Evolutionary conservation across 2,888 invertebrate species (phyloP).

Genomic region (Frankliniella intonsa): DNA sequence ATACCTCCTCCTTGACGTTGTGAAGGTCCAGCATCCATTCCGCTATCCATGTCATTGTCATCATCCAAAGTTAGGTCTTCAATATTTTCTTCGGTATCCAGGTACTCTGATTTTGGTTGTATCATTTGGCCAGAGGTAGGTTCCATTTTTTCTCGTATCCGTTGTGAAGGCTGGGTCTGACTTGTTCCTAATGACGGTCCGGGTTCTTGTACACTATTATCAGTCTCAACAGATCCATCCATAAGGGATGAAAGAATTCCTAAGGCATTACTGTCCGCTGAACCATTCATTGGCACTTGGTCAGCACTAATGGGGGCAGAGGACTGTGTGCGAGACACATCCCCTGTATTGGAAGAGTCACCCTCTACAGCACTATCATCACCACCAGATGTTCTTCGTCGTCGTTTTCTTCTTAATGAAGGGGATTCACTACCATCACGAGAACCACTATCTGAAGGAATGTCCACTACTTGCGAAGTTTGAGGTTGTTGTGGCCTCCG

Average conservation of each 20-base stretch:
- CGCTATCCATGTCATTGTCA: slow-evolving; percentile 63
- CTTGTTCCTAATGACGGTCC: slow-evolving; percentile 26
- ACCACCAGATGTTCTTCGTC: slow-evolving; percentile 21
- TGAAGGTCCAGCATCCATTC: slow-evolving; percentile 67
- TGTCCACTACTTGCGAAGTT: slow-evolving; percentile 16
- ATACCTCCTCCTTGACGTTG: slow-evolving; percentile 39
- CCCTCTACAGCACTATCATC: background rate
- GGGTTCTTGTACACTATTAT: slow-evolving; percentile 22
- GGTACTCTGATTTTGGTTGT: slow-evolving; percentile 71
- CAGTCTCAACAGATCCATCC: slow-evolving; percentile 24
- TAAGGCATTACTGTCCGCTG: slow-evolving; percentile 17
- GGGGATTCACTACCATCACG: slow-evolving; percentile 22
- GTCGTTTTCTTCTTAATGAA: slow-evolving; percentile 7
- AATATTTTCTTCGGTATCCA: slow-evolving; percentile 67
- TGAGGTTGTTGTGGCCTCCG: slow-evolving; percentile 6
- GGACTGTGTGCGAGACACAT: background rate
- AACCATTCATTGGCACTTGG: slow-evolving; percentile 17
- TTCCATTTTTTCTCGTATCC: slow-evolving; percentile 38
- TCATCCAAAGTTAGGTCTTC: slow-evolving; percentile 73
- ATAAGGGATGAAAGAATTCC: slow-evolving; percentile 26
- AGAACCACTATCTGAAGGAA: slow-evolving; percentile 22
- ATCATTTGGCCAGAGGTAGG: slow-evolving; percentile 45
- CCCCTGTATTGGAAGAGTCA: slow-evolving; percentile 10
- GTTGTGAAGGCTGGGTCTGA: slow-evolving; percentile 20
- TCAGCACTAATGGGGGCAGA: background rate